Evolutionary conservation across 2,888 invertebrate genomes (phyloP).

Genomic region (Drosophila robusta): DNA sequence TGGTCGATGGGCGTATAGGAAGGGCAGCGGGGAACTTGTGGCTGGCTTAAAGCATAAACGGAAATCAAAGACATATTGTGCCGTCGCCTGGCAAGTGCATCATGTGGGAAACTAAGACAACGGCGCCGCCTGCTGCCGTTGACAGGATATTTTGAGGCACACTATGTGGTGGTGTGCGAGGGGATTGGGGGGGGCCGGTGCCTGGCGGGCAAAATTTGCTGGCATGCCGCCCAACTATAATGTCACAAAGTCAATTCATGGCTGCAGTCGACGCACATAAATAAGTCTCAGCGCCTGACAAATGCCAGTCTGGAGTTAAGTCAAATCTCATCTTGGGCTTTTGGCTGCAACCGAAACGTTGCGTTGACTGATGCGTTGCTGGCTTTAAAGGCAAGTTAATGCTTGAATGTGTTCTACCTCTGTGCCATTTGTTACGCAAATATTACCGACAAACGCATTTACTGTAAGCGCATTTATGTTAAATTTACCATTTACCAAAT

Average conservation of each 20-base stretch:
- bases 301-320: slow-evolving; percentile 31
- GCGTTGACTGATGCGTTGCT: slow-evolving; percentile 55
- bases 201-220: slow-evolving; percentile 13
- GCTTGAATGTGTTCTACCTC: not conserved
- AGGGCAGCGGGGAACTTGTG: slow-evolving; percentile 14
- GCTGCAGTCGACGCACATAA: slow-evolving; percentile 73
- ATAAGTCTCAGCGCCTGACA: slow-evolving; percentile 63
- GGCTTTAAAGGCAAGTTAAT: slow-evolving; percentile 12
- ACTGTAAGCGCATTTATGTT: slow-evolving; percentile 32
- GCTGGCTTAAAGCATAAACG: slow-evolving; percentile 57
- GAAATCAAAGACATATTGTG: slow-evolving; percentile 76
- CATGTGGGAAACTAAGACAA: slow-evolving; percentile 62
- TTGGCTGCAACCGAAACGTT: slow-evolving; percentile 26
- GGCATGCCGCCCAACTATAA: slow-evolving; percentile 48
- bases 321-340: slow-evolving; percentile 2
- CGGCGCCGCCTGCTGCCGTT: slow-evolving; percentile 54
- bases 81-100: slow-evolving; percentile 62
- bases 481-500: slow-evolving; percentile 28
- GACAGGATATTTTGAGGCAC: slow-evolving; percentile 55
- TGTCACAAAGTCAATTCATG: slow-evolving; percentile 72
- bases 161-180: slow-evolving; percentile 31
- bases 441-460: slow-evolving; percentile 5
- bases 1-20: not conserved
- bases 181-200: not conserved
- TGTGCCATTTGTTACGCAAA: slow-evolving; percentile 25